These are phyloP conservation scores for Caretta caretta DNA, from an alignment of 2,113 vertebrate species.

Conservation along the genomic window DNA sequence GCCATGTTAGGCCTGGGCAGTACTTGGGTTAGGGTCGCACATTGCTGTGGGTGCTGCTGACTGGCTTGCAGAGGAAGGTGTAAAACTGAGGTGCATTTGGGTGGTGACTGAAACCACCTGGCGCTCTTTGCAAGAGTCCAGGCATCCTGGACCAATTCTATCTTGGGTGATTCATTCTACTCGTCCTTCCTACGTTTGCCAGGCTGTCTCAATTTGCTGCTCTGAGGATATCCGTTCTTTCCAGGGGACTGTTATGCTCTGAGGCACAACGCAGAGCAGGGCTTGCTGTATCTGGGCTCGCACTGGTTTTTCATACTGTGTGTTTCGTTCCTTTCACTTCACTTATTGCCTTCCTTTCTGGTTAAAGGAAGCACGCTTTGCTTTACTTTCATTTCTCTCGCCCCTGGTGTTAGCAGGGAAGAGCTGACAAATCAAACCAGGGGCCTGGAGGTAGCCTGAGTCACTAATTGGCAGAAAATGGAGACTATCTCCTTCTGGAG, in stretches of 20 bases:
- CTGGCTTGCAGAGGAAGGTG: not conserved
- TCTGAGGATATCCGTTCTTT: not conserved
- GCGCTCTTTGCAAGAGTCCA: not conserved
- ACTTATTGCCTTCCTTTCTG: not conserved
- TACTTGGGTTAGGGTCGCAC: too few relatives aligned
- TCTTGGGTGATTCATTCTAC: not conserved
- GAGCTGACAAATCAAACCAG: too few relatives aligned
- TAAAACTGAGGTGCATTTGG: not conserved
- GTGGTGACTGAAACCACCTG: not conserved
- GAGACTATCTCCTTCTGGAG: not conserved
- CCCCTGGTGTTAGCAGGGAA: too few relatives aligned
- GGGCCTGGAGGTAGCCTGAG: not conserved
- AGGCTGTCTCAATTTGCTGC: not conserved
- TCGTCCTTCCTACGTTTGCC: not conserved
- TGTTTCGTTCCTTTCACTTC: not conserved
- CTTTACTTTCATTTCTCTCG: not conserved
- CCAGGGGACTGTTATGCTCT: not conserved
- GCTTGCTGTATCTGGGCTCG: not conserved
- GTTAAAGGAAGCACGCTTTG: not conserved
- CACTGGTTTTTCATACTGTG: not conserved
- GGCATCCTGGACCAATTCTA: not conserved
- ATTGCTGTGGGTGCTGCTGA: not conserved
- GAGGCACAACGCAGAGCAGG: not conserved
- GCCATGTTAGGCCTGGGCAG: not conserved
- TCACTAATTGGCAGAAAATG: not conserved